Percentiles rank a stretch among this genome's conserved stretches.
These are phyloP conservation scores for Capreolus pygargus DNA, from an alignment of 2,113 vertebrate species.

Conservation along the genomic window DNA sequence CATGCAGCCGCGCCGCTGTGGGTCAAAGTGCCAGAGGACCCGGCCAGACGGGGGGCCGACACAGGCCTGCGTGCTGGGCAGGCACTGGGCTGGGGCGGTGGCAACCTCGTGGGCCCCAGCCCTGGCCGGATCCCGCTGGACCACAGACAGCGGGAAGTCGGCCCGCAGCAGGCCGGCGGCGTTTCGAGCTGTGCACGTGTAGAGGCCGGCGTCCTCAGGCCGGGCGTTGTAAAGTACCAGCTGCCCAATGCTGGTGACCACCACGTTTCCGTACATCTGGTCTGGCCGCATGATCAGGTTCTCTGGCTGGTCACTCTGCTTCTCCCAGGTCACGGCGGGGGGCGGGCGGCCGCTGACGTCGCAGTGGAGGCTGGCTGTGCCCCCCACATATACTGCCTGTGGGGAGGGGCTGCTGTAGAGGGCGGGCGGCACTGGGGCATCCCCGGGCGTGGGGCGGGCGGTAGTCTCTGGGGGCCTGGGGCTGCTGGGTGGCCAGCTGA, in stretches of 20 bases:
- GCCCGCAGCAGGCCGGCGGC: slow-evolving; percentile 89
- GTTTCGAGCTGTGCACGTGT: slow-evolving; percentile 93
- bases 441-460: slow-evolving; percentile 82
- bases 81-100: slow-evolving; percentile 82
- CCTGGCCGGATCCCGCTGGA: slow-evolving; percentile 80
- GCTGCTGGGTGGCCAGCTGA: slow-evolving; percentile 90
- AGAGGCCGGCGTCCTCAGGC: slow-evolving; percentile 92
- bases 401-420: slow-evolving; percentile 93
- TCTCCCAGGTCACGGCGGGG: slow-evolving; percentile 96
- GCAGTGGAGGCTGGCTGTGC: slow-evolving; percentile 95
- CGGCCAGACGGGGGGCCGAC: slow-evolving; percentile 78
- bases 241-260: slow-evolving; percentile 97
- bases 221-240: slow-evolving; percentile 95
- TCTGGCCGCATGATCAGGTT: slow-evolving; percentile 94
- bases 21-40: slow-evolving; percentile 92
- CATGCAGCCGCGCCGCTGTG: slow-evolving; percentile 86
- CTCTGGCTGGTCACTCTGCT: slow-evolving; percentile 89
- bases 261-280: slow-evolving; percentile 97
- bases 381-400: slow-evolving; percentile 89
- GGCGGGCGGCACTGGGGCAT: slow-evolving; percentile 85
- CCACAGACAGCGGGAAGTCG: slow-evolving; percentile 92
- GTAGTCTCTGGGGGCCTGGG: slow-evolving; percentile 89
- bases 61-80: slow-evolving; percentile 84
- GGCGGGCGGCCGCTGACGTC: slow-evolving; percentile 89
- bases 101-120: slow-evolving; percentile 22